Base-by-base conservation (phyloP, 1,140 invertebrate genomes). In the Cotesia vestalis region DNA sequence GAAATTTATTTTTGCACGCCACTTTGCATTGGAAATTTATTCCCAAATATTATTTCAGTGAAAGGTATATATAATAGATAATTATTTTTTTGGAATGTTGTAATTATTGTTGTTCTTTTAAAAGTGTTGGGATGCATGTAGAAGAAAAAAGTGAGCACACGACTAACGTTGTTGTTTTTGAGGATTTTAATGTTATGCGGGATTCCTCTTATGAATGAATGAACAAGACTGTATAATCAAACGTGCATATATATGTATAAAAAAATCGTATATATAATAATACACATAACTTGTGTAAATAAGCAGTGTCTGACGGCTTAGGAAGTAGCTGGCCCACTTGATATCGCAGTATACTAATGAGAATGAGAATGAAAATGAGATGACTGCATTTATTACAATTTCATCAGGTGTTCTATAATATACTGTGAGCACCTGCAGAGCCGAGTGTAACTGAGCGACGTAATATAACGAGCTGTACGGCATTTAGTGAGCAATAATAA, bases 301-400 rank as follows among this genome's bases (percentile, higher is more conserved):
- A 46, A 46, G 40, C 14, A n/a, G 51, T 64, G 5, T 63, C 34
- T 67, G 71, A 61, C 66, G 73, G 80, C 77, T 79, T 81, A 80
- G 78, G 77, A 83, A 81, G 82, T 79, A 74, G 78, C 78, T 83
- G 81, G 80, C 79, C 80, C 81, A 84, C 84, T 85, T 85, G 81
- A 84, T 84, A 79, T 64, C 35, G 78, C 76, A 74, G 80, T 85
- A 84, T 85, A 84, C 82, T 85, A 83, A 85, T 85, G 83, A 85
- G 81, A 83, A 85, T 85, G 83, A 85, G 81, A 78, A 82, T 85
- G 83, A 85, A 84, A 85, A 86, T 84, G 80, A 86, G 80, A 84
- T 80, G 83, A 81, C 75, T 82, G 79, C 78, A 79, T 83, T 84
- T 83, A 84, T 84, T 86, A 84, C 80, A 84, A 84, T 85, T 84